Evolutionary conservation across 2,113 vertebrate species (phyloP).

Genomic region (Aramus guarauna): DNA sequence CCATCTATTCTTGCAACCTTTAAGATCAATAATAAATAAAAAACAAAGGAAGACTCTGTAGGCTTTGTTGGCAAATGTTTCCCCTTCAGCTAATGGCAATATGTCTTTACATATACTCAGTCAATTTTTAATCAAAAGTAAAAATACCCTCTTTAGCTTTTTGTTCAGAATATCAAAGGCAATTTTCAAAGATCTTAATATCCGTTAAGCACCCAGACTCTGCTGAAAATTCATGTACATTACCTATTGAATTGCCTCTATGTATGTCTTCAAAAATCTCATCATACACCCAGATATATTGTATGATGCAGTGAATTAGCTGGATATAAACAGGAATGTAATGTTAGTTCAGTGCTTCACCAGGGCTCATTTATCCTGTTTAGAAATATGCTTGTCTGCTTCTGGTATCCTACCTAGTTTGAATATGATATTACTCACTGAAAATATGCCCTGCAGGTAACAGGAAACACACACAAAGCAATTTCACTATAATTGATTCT

Average conservation of each 20-base stretch:
- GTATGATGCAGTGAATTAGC: not conserved
- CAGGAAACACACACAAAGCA: slow-evolving; percentile 18
- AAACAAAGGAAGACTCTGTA: not conserved
- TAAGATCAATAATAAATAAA: slow-evolving; percentile 11
- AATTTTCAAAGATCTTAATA: slow-evolving; percentile 36
- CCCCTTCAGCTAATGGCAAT: not conserved
- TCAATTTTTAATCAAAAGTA: slow-evolving; percentile 32
- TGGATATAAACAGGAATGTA: not conserved
- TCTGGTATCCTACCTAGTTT: slow-evolving; percentile 1
- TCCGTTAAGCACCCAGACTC: not conserved
- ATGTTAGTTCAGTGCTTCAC: not conserved
- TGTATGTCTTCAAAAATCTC: not conserved
- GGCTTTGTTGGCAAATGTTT: not conserved
- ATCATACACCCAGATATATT: not conserved
- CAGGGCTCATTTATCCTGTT: slow-evolving; percentile 25
- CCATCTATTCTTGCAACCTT: not conserved
- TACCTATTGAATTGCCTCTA: not conserved
- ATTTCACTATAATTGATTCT: slow-evolving; percentile 29
- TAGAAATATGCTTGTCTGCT: slow-evolving; percentile 16
- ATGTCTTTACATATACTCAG: not conserved
- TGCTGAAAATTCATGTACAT: not conserved
- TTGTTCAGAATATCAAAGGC: slow-evolving; percentile 24
- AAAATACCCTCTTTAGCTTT: slow-evolving; percentile 10
- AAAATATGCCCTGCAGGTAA: not conserved
- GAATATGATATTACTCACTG: not conserved